These are phyloP conservation scores for Morinoia aosen DNA, from an alignment of 2,888 invertebrate species.

Conservation along the genomic window DNA sequence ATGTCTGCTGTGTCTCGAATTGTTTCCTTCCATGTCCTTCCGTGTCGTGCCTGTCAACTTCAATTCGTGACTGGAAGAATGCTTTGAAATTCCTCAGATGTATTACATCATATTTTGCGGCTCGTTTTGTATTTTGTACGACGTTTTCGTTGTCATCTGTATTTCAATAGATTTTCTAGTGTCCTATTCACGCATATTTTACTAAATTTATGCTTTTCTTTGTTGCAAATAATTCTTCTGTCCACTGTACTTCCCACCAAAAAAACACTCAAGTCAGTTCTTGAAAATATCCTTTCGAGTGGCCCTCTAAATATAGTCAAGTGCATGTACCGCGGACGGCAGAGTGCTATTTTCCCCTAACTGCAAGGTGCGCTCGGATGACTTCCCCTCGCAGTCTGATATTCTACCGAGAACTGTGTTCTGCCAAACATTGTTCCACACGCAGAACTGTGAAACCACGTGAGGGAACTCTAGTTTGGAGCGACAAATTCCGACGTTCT, in stretches of 20 bases:
- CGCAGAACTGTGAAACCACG: background rate
- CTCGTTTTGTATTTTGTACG: too few species aligned
- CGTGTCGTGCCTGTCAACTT: too few species aligned
- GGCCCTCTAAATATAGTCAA: background rate
- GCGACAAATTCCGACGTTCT: background rate
- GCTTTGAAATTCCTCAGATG: too few species aligned
- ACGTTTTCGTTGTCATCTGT: too few species aligned
- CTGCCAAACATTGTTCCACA: background rate
- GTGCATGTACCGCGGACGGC: background rate
- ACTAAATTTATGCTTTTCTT: background rate
- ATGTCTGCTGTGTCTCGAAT: too few species aligned
- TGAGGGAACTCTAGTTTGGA: background rate
- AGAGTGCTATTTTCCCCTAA: background rate
- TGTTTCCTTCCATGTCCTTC: too few species aligned
- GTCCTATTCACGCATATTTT: background rate
- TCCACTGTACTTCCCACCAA: background rate
- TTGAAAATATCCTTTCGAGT: background rate
- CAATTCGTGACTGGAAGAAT: too few species aligned
- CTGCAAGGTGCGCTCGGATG: background rate
- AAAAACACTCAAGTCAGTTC: background rate
- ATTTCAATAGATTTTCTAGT: too few species aligned
- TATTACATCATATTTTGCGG: too few species aligned
- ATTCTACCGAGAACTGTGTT: background rate
- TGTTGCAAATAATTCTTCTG: background rate
- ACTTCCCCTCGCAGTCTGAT: background rate